Evolutionary conservation across 2,888 invertebrate genomes (phyloP).

Genomic region (Drosophila lacicola): DNA sequence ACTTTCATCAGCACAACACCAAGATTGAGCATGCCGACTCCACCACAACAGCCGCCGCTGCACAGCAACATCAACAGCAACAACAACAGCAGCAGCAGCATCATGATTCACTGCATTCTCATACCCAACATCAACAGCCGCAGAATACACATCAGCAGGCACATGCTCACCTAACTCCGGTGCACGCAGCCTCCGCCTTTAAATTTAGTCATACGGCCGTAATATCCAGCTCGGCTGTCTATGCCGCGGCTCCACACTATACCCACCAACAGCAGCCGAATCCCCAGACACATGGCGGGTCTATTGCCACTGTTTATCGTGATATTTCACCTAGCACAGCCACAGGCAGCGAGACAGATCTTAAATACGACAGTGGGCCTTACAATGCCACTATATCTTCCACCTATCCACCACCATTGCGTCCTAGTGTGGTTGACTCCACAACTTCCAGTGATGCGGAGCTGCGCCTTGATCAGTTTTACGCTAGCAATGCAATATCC

Average conservation of each 20-base stretch:
- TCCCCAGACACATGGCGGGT: conserved; percentile 52
- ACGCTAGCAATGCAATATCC: conserved; percentile 80
- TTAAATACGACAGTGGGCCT: conserved; percentile 83
- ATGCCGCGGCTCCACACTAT: conserved; percentile 69
- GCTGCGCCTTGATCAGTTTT: conserved; percentile 82
- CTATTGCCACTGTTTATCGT: conserved; percentile 52
- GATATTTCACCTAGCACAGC: conserved; percentile 76
- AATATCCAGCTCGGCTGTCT: conserved; percentile 74
- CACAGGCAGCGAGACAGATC: conserved; percentile 66
- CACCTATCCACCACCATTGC: conserved; percentile 79
- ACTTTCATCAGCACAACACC: conserved; percentile 75
- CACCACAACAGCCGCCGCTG: conserved; percentile 78
- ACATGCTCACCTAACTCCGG: conserved; percentile 62
- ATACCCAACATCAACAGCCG: conserved; percentile 56
- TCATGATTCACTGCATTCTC: conserved; percentile 54
- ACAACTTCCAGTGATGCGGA: conserved; percentile 84
- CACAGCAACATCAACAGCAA: conserved; percentile 70
- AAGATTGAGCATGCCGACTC: conserved; percentile 85
- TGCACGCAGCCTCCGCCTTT: conserved; percentile 73
- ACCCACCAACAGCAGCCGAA: conserved; percentile 65
- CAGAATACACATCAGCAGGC: conserved; percentile 61
- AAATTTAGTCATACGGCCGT: conserved; percentile 80
- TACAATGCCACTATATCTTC: conserved; percentile 83
- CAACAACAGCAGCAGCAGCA: conserved; percentile 59
- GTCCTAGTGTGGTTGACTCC: conserved; percentile 80